Evolutionary conservation across 2,888 invertebrate genomes (phyloP), one percentile per base, ranked within the genome.

Genomic region (Caenorhabditis macrosperma): DNA sequence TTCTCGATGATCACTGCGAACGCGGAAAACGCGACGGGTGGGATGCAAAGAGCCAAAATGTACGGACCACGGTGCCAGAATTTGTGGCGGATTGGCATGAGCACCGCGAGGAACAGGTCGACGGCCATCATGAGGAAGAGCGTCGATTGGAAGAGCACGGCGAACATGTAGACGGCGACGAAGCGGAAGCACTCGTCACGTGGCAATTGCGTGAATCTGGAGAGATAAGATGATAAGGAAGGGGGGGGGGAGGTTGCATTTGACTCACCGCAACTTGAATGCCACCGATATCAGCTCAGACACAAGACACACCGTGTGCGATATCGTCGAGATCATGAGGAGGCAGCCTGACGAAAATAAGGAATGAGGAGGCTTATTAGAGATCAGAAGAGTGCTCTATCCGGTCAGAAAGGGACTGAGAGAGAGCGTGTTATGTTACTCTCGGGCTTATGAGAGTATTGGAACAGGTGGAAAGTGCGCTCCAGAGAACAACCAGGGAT

Each of bases 51-150:
- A 0, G 41, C 26, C 6, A 63, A 33, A 6, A 72, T 10, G 38
- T 72, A 72, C 2, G 71, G 63, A 1, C 61, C 63, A 24, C 71
- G 61, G 7, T 46, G 71, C 71, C 71, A 72, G n/a, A 72, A 55
- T 30, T 59, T 61, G 63, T 72, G 71, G 20, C 71, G 38, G 24
- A 72, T 72, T 3, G 71, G 71, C 59, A 72, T 63, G 17, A 63
- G 46, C 26, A 72, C 71, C 4, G 63, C 71, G 6, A 72, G 26
- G 10, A 63, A 55, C n/a, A 72, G 20, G 44, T 72, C 71, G 12
- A 72, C 44, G 24, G 71, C 50, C 71, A 72, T 72, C 71, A 72
- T 72, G n/a, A 72, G 38, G 17, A 72, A 72, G 1, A 72, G 33
- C 1, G 54, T 63, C n/a, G 71, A 72, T 33, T 72, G 71, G 41